Evolutionary conservation across 2,797 vertebrate species (phyloP), one percentile per base, ranked within the genome.

Genomic region (Coccyzus lansbergi): DNA sequence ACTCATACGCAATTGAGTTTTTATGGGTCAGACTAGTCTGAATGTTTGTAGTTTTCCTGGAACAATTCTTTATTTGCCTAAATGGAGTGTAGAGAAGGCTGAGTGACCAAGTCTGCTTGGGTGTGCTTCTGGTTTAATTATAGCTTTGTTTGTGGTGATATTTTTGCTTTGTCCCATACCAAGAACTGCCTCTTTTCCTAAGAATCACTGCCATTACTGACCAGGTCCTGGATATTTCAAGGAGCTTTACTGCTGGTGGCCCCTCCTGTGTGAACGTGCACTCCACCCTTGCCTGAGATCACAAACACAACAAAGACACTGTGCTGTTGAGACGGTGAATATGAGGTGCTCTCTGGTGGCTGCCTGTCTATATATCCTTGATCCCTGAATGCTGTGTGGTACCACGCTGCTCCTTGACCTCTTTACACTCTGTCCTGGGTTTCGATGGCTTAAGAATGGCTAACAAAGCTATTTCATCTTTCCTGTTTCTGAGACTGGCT

Each of bases 21-120:
- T 96, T 96, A 96, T 93, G 86, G 94, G 91, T 96, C 94, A 86
- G 88, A 95, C 95, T 87, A 91, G 87, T 60, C 83, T 95, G 91
- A 74, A 76, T 92, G 83, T 90, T 95, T 91, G 83, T 91, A 86
- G 77, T 88, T 88, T 92, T 95, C 93, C 88, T 92, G 92, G 95
- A 94, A 95, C 71, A 64, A 75, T 85, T 86, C 80, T 94, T 86
- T 83, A 88, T 90, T 96, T 97, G 95, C 90, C 74, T 94, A 80
- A 96, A 94, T 86, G 86, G 88, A 92, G 83, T 77, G 64, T 93
- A 86, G 91, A 88, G 92, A 75, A 85, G 68, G 56, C 85, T 92
- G 86, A 91, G 90, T 90, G 89, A 90, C 80, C 85, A 90, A 33
- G 55, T 83, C 68, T 91, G 85, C 26, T 81, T 90, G 90, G n/a